Evolutionary conservation across 2,797 vertebrate species (phyloP), one percentile per base, ranked within the genome.

Genomic region (Myotis pilosus): DNA sequence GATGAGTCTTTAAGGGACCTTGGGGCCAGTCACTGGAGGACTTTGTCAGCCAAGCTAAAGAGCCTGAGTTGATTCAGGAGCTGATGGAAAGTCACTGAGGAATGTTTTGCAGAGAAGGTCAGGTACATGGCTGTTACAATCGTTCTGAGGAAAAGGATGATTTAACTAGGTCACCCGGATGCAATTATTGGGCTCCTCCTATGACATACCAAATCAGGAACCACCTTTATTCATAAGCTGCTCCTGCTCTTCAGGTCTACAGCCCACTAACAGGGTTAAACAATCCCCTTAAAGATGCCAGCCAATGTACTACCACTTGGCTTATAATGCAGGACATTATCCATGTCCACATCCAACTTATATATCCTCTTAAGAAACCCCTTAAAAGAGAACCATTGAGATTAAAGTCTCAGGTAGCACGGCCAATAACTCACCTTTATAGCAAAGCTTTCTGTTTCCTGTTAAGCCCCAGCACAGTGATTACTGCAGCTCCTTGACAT

Each of bases 181-280:
- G 47, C 44, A 36, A 28, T 22, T 28, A 9, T 13, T 53, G 30
- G 51, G 38, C 25, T 69, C 57, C 17, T 82, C 41, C 33, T 25
- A 75, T 3, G 36, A 83, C 71, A 51, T n/a, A 72, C 11, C 33
- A 10, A 91, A 60, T 71, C 75, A 78, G 44, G 71, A 44, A 22
- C 15, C 22, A 25, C 53, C 36, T 95, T 95, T 94, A 49, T 47
- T 75, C 84, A 96, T 86, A 89, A 95, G 76, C 71, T 64, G 22
- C n/a, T 30, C 60, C 19, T 53, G 62, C 44, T 89, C 75, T 95
- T 81, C 68, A 36, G 71, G 33, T 93, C 92, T 91, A 84, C 91
- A 60, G 82, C 53, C 72, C 90, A 82, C 55, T 22, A 83, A 66
- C 30, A 47, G 75, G 22, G 85, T 66, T 69, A 81, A 89, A 51